Evolutionary conservation across 2,797 vertebrate genomes (phyloP).

Genomic region (Eptatretus atami): DNA sequence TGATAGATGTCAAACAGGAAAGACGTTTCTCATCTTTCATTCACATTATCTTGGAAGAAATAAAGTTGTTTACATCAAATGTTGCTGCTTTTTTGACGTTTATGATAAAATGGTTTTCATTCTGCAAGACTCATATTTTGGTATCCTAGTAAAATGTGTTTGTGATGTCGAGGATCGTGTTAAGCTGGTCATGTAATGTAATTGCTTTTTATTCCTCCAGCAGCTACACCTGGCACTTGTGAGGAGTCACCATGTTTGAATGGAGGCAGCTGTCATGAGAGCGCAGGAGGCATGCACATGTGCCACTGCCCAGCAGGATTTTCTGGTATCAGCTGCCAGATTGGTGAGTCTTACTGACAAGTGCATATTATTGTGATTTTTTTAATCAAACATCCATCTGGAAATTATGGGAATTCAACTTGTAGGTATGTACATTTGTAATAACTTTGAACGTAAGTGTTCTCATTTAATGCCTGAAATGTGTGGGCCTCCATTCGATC

Average conservation of each 20-base stretch:
- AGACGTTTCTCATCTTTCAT: too few species aligned
- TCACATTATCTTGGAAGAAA: too few species aligned
- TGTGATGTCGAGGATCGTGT: too few species aligned
- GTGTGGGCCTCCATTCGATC: background rate
- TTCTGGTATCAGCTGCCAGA: conserved; percentile 49
- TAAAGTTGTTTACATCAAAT: too few species aligned
- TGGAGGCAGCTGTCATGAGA: conserved; percentile 46
- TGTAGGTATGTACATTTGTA: background rate
- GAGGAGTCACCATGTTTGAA: conserved; percentile 37
- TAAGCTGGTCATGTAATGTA: too few species aligned
- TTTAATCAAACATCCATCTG: too few species aligned
- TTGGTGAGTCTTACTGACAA: conserved; percentile 22
- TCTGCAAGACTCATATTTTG: too few species aligned
- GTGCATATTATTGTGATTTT: background rate
- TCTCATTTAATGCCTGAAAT: background rate
- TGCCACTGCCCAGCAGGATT: conserved; percentile 63
- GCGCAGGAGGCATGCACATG: conserved; percentile 20
- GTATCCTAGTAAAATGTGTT: too few species aligned
- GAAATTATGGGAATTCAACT: background rate
- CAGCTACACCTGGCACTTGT: conserved; percentile 21
- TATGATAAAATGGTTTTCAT: too few species aligned
- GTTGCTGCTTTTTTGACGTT: too few species aligned
- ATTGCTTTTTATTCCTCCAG: too few species aligned
- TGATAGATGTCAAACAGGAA: too few species aligned
- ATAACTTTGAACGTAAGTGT: background rate